phyloP scores from a whole-genome alignment of 2,797 vertebrate species.

The Chelon labrosus region DNA sequence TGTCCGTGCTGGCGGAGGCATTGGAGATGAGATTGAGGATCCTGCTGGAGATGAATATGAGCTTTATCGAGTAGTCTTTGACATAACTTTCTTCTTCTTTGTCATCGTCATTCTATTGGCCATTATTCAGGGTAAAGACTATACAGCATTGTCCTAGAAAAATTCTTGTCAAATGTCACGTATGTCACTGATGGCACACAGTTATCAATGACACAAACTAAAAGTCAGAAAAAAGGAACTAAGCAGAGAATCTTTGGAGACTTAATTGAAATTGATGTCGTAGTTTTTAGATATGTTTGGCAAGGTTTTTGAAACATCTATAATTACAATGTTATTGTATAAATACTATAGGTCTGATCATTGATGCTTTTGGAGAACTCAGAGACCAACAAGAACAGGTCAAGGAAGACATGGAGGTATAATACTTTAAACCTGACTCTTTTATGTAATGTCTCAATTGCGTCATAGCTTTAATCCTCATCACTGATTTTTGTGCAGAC shows the following conservation, averaged over 20 bases:
- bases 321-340: conserved; percentile 8
- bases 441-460: background rate
- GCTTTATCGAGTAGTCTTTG: conserved; percentile 94
- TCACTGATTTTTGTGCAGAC: conserved; percentile 82
- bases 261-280: background rate
- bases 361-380: conserved; percentile 95
- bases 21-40: conserved; percentile 95
- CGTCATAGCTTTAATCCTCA: background rate
- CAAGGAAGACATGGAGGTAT: conserved; percentile 97
- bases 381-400: conserved; percentile 97
- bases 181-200: background rate
- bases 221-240: background rate
- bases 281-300: conserved; percentile 1
- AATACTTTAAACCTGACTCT: background rate
- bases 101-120: conserved; percentile 95
- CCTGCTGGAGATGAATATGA: conserved; percentile 94
- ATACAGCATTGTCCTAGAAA: background rate
- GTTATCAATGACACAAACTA: background rate
- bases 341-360: conserved; percentile 90
- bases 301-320: conserved; percentile 4
- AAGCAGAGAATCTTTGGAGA: background rate
- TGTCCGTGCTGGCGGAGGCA: conserved; percentile 93
- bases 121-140: conserved; percentile 92
- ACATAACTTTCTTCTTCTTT: conserved; percentile 98
- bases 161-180: background rate